Base-by-base conservation (phyloP, 2,113 vertebrate species). In the Corythaeola cristata region DNA sequence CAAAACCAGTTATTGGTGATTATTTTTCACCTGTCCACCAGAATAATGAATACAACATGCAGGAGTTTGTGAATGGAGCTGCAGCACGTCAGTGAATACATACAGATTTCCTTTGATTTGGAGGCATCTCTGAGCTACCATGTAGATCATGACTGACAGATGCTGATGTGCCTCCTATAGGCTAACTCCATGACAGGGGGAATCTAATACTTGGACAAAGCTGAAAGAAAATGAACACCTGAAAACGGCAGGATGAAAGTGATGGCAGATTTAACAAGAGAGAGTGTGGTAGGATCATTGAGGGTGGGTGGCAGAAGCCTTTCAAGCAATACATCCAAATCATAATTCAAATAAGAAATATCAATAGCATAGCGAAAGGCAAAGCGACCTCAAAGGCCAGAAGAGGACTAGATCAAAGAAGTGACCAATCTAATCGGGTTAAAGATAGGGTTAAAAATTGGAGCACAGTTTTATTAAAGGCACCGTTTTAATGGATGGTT, bases 21-120 rank as follows among this genome's bases (percentile, higher is more conserved):
- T 81, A 63, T 53, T 88, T 67, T 63, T 64, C 22, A 15, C 3
- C 14, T 58, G 3, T 33, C 30, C 7, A 50, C 41, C 11, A 64
- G 37, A 63, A 81, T 17, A 64, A 74, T 23, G 7, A 79, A 56
- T 12, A 59, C 5, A 33, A 47, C 1, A 0, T 55, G 32, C 11
- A 69, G 32, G 15, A 35, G 14, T 32, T 14, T 69, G 69, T 15
- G 18, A 67, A 53, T 22, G 11, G 55, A 67, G 37, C 21, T 73
- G 21, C n/a, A 73, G 11, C 7, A 39, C 9, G 8, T 67, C 9
- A n/a, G 6, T 69, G 50, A 66, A 12, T 32, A 55, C 0, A 0
- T 17, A 75, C 17, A 32, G 20, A 35, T 66, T 39, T 50, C 24
- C 12, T n/a, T 35, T 58, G 20, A 33, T 39, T 59, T 55, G 18